Percentiles rank a stretch among this genome's conserved stretches.
phyloP scores from a whole-genome alignment of 2,888 invertebrate genomes.

The Carcina quercana region DNA sequence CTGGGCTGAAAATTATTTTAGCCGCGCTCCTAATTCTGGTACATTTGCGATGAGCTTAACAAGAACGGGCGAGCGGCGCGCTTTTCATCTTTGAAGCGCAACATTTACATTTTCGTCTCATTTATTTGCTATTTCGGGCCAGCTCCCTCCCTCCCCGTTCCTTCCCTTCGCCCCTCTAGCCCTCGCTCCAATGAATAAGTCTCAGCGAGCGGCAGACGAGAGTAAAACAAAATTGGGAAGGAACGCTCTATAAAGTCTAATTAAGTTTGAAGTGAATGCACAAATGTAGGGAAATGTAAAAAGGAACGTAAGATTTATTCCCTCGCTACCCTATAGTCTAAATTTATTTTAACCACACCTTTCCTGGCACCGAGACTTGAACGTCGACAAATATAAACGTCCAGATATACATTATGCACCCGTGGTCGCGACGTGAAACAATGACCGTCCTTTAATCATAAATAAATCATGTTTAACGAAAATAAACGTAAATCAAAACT shows the following conservation, averaged over 20 bases:
- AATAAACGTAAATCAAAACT: constrained; percentile 43
- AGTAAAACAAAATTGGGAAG: constrained; percentile 70
- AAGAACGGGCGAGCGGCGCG: constrained; percentile 63
- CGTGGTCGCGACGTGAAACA: constrained; percentile 23
- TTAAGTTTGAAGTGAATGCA: constrained; percentile 71
- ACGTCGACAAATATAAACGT: neutral
- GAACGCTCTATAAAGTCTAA: constrained; percentile 74
- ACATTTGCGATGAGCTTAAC: constrained; percentile 72
- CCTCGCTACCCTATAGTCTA: constrained; percentile 21
- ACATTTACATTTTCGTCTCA: constrained; percentile 76
- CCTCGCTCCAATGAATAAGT: constrained; percentile 67
- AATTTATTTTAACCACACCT: constrained; percentile 4
- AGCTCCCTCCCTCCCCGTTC: constrained; percentile 31
- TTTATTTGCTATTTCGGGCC: constrained; percentile 74
- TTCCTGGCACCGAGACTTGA: neutral
- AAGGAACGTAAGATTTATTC: constrained; percentile 49
- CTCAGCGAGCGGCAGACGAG: constrained; percentile 62
- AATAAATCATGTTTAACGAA: constrained; percentile 44
- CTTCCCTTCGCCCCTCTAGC: constrained; percentile 30
- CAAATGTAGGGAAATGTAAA: constrained; percentile 67
- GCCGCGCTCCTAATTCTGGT: constrained; percentile 68
- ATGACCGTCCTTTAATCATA: constrained; percentile 45
- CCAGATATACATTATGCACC: neutral
- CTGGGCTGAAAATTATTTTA: constrained; percentile 67
- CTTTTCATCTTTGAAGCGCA: constrained; percentile 74